Evolutionary conservation across 2,797 vertebrate genomes (phyloP), one percentile per base, ranked within the genome.

Genomic region (Onychomys leucogaster): DNA sequence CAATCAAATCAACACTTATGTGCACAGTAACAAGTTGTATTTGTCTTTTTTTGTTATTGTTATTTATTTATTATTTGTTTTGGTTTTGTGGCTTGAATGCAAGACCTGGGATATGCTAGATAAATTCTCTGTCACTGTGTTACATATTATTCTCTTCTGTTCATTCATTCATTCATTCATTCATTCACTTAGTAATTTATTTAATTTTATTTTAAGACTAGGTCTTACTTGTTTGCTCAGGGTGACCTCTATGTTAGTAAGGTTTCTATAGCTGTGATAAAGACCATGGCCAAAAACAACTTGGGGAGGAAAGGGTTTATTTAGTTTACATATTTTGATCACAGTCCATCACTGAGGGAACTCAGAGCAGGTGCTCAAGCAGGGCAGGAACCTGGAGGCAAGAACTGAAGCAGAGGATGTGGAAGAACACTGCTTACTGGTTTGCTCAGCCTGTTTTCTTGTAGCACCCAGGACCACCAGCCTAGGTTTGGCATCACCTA

Each of bases 1-100:
- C 71, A 81, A 55, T 90, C 23, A 96, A 73, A 96, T 78, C 55
- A 52, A 2, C 13, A 88, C 32, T 95, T 55, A 21, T 25, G n/a
- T 73, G 71, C 4, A 8, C 2, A 46, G 49, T 46, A 87, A 80
- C 63, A 55, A 91, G 81, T 83, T 84, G 4, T 77, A 32, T 95
- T 92, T 86, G 73, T 90, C 55, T 55, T 86, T 86, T 84, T 29
- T 59, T 75, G 8, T 59, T 55, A 67, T 55, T 55, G 25, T 73
- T 55, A n/a, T 87, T 73, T 55, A n/a, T 87, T 34, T 65, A 14
- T 65, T 78, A n/a, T 6, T 65, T 65, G 27, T 52, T 77, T 63
- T n/a, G 12, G 32, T 27, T 25, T 77, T 90, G 43, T 46, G 57
- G 32, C 49, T 90, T 49, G 23, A 77, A 78, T 63, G 41, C 32